A percentile compares a stretch with the other conserved stretches of the same genome.
Evolutionary conservation across 2,888 invertebrate genomes (phyloP).

Genomic region (Mesoligia furuncula): DNA sequence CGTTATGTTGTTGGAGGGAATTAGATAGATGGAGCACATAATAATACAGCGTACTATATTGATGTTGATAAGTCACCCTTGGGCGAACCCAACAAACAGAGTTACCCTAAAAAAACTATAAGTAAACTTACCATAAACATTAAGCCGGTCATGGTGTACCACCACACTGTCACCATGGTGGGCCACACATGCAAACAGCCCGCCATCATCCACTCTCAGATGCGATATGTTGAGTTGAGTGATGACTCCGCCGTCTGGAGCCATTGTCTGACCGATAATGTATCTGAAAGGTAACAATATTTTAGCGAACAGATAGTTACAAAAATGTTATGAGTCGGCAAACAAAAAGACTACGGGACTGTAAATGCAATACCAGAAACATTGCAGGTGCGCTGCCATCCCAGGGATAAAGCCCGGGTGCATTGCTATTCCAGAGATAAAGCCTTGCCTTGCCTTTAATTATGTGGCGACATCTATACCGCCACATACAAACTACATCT

Average conservation of each 20-base stretch:
- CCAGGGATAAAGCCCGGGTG: too few relatives aligned
- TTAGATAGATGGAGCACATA: not conserved
- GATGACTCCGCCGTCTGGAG: conserved; percentile 80
- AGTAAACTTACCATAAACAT: conserved; percentile 87
- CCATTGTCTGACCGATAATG: conserved; percentile 82
- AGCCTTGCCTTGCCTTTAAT: not conserved
- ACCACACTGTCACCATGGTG: conserved; percentile 80
- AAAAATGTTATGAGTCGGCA: not conserved
- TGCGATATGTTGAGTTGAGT: conserved; percentile 89
- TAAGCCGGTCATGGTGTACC: conserved; percentile 84
- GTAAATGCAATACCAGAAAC: not conserved
- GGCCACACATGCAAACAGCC: conserved; percentile 91
- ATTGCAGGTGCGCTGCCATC: too few relatives aligned
- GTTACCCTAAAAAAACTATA: not conserved
- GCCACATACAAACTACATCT: not conserved
- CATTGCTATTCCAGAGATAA: not conserved
- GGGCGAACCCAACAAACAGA: not conserved
- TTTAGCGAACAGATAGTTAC: not conserved
- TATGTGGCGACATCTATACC: not conserved
- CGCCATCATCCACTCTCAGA: conserved; percentile 91
- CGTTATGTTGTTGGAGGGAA: not conserved
- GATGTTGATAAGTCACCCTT: not conserved
- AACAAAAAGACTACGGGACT: not conserved
- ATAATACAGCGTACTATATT: not conserved
- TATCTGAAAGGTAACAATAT: conserved; percentile 73